These are phyloP conservation scores for Tryphoninae sp. DNA, from an alignment of 2,888 invertebrate species.

Conservation along the genomic window DNA sequence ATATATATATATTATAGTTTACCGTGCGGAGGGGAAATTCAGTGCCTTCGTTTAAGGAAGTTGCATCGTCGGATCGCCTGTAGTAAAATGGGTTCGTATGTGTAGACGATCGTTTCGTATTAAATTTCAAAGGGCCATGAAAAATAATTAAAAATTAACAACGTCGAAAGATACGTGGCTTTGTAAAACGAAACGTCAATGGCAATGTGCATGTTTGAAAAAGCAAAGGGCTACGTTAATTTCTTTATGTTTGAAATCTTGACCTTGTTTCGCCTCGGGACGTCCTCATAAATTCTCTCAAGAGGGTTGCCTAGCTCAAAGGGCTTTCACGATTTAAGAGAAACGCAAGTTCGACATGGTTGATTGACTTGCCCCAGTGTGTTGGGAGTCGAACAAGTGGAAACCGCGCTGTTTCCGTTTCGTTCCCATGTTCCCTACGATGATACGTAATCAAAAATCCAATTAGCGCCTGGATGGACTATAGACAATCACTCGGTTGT, in stretches of 20 bases:
- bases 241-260: not conserved
- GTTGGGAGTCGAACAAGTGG: conserved; percentile 24
- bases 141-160: not conserved
- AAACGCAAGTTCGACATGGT: conserved; percentile 51
- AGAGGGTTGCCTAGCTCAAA: not conserved
- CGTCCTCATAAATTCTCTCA: not conserved
- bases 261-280: not conserved
- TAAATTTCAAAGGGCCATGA: not conserved
- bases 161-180: too few species aligned
- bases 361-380: conserved; percentile 67
- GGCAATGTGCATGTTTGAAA: not conserved
- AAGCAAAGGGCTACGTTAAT: not conserved
- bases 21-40: conserved; percentile 8
- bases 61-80: not conserved
- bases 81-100: not conserved
- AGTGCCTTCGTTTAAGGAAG: conserved; percentile 47
- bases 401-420: not conserved
- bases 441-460: conserved; percentile 58
- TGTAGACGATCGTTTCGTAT: not conserved
- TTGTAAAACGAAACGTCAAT: not conserved
- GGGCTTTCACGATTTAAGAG: not conserved
- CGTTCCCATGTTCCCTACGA: conserved; percentile 9
- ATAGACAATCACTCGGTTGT: conserved; percentile 69
- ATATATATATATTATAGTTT: conserved; percentile 3
- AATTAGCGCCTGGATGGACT: conserved; percentile 39